phyloP scores from a whole-genome alignment of 64 coral and sea anemone genomes.

The Actinia tenebrosa region DNA sequence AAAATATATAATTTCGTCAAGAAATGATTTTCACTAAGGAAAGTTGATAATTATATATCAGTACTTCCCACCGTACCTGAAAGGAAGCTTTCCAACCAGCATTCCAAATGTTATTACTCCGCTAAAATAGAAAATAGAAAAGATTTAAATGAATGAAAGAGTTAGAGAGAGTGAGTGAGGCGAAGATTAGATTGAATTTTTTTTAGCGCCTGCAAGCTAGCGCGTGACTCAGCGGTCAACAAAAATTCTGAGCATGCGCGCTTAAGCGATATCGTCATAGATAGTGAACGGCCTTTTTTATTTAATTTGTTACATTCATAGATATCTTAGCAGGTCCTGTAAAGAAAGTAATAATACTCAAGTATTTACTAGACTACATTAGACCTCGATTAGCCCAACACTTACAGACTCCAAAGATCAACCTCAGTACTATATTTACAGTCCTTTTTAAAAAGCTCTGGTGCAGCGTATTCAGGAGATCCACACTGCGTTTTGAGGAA shows the following conservation, averaged over 20 bases:
- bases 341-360: no score
- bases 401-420: constrained; percentile 98
- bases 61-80: constrained; percentile 41
- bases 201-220: no score
- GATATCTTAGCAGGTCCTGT: no score
- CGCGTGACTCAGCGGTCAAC: no score
- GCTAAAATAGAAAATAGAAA: constrained; percentile 31
- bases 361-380: background rate
- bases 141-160: background rate
- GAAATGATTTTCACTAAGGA: background rate
- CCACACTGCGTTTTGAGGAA: constrained; percentile 92
- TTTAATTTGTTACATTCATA: no score
- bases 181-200: no score
- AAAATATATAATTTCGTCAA: background rate
- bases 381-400: background rate
- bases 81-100: constrained; percentile 82
- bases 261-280: no score
- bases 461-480: constrained; percentile 93
- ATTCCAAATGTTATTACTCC: constrained; percentile 89
- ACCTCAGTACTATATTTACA: constrained; percentile 91
- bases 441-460: constrained; percentile 88
- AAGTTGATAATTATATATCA: no score
- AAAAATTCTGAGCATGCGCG: no score
- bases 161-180: background rate
- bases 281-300: no score